Conservation (phyloP, 2,888 invertebrate species). For the Carpatolechia fugitivella region DNA sequence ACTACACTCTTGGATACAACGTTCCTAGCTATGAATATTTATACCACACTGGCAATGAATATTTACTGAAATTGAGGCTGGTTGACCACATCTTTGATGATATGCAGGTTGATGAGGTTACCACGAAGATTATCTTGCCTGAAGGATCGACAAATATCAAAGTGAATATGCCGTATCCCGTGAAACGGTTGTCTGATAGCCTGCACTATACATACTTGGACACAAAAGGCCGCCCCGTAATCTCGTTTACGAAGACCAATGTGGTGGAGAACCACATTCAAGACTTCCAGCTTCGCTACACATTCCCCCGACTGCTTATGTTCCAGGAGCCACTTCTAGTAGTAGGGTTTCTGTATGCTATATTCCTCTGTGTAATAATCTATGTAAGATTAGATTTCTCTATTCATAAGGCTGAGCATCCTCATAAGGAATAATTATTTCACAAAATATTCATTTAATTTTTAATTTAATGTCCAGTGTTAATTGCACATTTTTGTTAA, state of each 20-base stretch:
- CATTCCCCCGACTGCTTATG: constrained; percentile 91
- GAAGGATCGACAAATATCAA: constrained; percentile 93
- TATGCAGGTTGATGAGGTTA: constrained; percentile 94
- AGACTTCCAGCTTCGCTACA: constrained; percentile 94
- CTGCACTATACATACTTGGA: constrained; percentile 97
- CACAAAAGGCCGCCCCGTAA: constrained; percentile 93
- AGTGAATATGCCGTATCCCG: constrained; percentile 89
- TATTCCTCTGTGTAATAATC: constrained; percentile 95
- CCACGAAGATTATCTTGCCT: constrained; percentile 94
- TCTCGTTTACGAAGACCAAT: constrained; percentile 89
- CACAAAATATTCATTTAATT: not conserved
- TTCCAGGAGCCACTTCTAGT: constrained; percentile 96
- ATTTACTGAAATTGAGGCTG: constrained; percentile 94
- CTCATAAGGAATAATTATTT: constrained; percentile 69
- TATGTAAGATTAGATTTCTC: constrained; percentile 98
- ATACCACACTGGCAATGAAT: constrained; percentile 88
- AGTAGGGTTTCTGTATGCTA: constrained; percentile 90
- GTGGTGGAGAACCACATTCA: constrained; percentile 98
- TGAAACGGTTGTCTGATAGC: constrained; percentile 85
- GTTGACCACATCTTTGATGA: constrained; percentile 98
- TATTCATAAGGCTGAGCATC: constrained; percentile 85
- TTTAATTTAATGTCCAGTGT: constrained; percentile 25
- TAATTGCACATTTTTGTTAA: constrained; percentile 44
- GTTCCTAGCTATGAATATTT: constrained; percentile 98
- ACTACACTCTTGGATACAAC: constrained; percentile 97